Conservation (phyloP, 2,888 invertebrate species). For the Glyphotaelius pellucidus region DNA sequence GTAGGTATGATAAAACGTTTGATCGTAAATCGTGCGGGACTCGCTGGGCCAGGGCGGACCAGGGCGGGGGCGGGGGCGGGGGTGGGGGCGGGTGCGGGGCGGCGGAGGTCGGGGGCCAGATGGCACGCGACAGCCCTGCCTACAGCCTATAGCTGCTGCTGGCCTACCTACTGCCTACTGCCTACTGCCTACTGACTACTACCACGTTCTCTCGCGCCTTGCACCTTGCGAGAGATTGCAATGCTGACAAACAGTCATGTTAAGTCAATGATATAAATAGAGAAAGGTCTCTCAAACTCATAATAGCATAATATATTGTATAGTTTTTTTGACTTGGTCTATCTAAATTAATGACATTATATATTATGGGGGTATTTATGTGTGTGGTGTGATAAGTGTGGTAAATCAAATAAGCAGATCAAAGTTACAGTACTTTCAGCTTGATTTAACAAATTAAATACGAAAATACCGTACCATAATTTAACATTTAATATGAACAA, state of each 20-base stretch:
- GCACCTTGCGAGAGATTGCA: slow-evolving; percentile 36
- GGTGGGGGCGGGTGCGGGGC: too few relatives aligned
- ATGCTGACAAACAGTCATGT: slow-evolving; percentile 12
- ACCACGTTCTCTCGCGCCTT: slow-evolving; percentile 20
- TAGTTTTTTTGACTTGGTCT: too few relatives aligned
- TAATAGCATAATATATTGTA: neutral
- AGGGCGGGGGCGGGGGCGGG: neutral
- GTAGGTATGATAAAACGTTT: neutral
- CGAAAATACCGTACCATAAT: too few relatives aligned
- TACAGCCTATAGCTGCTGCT: too few relatives aligned
- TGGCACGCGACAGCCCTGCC: slow-evolving; percentile 58
- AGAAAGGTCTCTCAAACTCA: neutral
- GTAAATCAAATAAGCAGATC: too few relatives aligned
- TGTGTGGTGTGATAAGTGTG: too few relatives aligned
- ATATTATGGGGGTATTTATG: too few relatives aligned
- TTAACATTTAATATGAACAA: too few relatives aligned
- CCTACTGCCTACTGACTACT: too few relatives aligned
- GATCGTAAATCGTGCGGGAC: neutral
- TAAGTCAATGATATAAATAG: neutral
- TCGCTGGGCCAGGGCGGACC: neutral
- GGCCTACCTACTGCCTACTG: neutral
- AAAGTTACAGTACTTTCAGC: too few relatives aligned
- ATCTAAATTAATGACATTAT: too few relatives aligned
- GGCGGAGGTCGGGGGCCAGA: slow-evolving; percentile 48
- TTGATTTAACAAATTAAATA: too few relatives aligned